These are phyloP conservation scores for Nettapus auritus DNA, from an alignment of 2,113 vertebrate genomes.

Conservation along the genomic window DNA sequence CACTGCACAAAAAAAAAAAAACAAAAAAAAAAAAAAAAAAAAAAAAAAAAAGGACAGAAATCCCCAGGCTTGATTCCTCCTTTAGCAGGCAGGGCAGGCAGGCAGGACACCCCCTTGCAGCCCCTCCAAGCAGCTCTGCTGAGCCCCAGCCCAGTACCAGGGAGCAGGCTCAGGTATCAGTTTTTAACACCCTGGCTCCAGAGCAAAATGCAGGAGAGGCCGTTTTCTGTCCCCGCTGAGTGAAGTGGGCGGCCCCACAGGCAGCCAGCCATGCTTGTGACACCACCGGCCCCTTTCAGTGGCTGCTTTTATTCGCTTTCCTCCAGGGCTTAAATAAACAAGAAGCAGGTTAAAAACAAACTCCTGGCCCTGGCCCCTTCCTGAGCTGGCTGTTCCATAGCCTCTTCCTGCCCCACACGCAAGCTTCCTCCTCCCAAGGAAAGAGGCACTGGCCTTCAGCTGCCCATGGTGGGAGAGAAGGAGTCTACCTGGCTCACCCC, in stretches of 20 bases:
- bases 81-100: background rate
- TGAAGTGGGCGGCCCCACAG: background rate
- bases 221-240: fast-evolving
- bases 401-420: background rate
- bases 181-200: background rate
- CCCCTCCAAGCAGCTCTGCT: background rate
- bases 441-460: background rate
- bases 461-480: background rate
- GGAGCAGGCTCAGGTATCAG: background rate
- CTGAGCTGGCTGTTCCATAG: constrained; percentile 53
- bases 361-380: constrained; percentile 47
- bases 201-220: fast-evolving
- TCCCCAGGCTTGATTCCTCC: background rate
- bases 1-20: too few relatives aligned
- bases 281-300: background rate
- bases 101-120: background rate
- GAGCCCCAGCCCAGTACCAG: background rate
- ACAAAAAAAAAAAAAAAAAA: too few relatives aligned
- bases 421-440: constrained; percentile 8
- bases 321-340: constrained; percentile 68
- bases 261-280: background rate
- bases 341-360: constrained; percentile 66
- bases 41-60: background rate
- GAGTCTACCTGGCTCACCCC: background rate
- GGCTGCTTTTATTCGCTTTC: constrained; percentile 15